Evolutionary conservation across 2,113 vertebrate species (phyloP).

Genomic region (Saguinus midas): DNA sequence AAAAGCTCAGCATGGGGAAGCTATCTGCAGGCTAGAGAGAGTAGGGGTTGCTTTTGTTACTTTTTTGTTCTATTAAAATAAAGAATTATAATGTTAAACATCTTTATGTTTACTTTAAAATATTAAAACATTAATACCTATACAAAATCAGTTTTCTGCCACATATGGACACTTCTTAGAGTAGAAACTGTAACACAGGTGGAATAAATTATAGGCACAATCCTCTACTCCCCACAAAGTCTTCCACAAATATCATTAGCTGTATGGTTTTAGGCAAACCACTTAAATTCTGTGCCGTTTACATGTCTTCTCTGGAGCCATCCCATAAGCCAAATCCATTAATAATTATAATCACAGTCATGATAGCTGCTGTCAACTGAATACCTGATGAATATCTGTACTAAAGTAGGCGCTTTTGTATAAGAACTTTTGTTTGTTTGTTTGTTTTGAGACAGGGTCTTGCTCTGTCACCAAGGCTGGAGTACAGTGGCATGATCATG

Average conservation of each 20-base stretch:
- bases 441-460: no score
- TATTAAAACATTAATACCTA: not conserved
- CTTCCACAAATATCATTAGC: not conserved
- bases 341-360: not conserved
- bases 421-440: not conserved
- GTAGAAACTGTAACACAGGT: not conserved
- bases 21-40: not conserved
- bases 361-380: not conserved
- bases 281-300: not conserved
- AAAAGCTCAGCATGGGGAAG: not conserved
- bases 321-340: not conserved
- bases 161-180: not conserved
- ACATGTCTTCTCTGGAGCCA: not conserved
- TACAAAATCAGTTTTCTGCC: not conserved
- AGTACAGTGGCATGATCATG: not conserved
- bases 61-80: not conserved
- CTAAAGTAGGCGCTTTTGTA: not conserved
- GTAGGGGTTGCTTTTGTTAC: not conserved
- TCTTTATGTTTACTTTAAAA: slow-evolving; percentile 15
- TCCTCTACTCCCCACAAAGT: not conserved
- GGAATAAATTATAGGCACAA: not conserved
- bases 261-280: not conserved
- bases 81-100: not conserved
- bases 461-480: not conserved
- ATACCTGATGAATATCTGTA: not conserved